phyloP scores from a whole-genome alignment of 2,797 vertebrate species.

The Harpagifer antarcticus region DNA sequence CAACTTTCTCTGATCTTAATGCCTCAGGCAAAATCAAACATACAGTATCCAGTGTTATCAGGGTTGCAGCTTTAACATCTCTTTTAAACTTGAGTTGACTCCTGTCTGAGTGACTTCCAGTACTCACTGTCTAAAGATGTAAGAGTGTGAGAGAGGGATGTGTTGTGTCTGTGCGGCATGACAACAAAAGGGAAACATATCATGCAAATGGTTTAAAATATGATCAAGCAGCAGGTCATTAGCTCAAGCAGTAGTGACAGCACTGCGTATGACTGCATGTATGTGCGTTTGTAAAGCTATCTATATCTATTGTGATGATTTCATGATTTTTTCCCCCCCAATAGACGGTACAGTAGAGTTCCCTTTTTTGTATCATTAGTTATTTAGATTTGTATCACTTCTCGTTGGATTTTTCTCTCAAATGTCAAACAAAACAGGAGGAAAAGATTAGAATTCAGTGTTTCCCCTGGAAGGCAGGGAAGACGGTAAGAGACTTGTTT shows the following conservation, averaged over 20 bases:
- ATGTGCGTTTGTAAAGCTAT: too few relatives aligned
- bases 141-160: neutral
- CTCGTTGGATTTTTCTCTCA: neutral
- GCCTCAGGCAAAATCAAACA: neutral
- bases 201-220: neutral
- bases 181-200: neutral
- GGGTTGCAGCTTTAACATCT: conserved; percentile 5
- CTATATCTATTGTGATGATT: too few relatives aligned
- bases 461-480: neutral
- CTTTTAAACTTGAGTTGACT: neutral
- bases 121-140: conserved; percentile 5
- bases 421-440: conserved; percentile 18
- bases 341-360: too few relatives aligned
- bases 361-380: too few relatives aligned
- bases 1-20: neutral
- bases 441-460: neutral
- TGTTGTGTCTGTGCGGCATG: neutral
- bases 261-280: neutral
- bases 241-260: too few relatives aligned
- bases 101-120: neutral
- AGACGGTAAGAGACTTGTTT: conserved; percentile 1
- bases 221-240: neutral
- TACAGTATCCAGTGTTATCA: neutral
- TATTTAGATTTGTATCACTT: too few relatives aligned
- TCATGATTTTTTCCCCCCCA: too few relatives aligned